phyloP scores from a whole-genome alignment of 2,797 vertebrate species.

The Yasuhikotakia modesta region DNA sequence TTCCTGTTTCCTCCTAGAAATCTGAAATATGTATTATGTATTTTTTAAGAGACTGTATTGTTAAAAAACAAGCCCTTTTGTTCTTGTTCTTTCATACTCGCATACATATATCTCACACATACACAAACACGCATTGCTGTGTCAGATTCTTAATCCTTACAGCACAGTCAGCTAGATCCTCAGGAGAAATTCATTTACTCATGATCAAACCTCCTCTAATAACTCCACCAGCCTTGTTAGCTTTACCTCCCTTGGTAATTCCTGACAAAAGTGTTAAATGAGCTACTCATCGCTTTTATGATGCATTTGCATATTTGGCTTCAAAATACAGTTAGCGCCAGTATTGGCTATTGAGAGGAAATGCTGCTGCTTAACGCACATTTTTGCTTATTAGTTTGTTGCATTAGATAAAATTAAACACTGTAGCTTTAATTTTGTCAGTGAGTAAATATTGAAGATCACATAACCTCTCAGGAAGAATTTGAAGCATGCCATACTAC shows the following conservation, averaged over 20 bases:
- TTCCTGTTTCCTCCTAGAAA: no score
- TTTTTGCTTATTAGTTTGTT: not conserved
- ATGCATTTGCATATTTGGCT: not conserved
- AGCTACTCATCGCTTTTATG: not conserved
- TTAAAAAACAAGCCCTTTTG: not conserved
- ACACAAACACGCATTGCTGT: not conserved
- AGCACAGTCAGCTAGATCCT: not conserved
- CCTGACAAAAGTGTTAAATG: not conserved
- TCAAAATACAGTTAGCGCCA: not conserved
- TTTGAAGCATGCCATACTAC: no score
- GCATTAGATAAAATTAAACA: not conserved
- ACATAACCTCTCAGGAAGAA: no score
- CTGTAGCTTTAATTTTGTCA: not conserved
- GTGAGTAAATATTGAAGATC: no score
- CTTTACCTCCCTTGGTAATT: not conserved
- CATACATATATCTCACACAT: not conserved
- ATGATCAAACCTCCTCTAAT: not conserved
- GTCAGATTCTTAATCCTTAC: conserved; percentile 6
- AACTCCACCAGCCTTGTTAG: not conserved
- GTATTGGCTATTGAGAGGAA: not conserved
- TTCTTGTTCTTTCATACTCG: not conserved
- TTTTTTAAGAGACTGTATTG: no score
- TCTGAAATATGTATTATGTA: no score
- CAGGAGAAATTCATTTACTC: not conserved
- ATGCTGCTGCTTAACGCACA: no score